Conservation (phyloP, 1,140 invertebrate species). For the Microplitis mediator region DNA sequence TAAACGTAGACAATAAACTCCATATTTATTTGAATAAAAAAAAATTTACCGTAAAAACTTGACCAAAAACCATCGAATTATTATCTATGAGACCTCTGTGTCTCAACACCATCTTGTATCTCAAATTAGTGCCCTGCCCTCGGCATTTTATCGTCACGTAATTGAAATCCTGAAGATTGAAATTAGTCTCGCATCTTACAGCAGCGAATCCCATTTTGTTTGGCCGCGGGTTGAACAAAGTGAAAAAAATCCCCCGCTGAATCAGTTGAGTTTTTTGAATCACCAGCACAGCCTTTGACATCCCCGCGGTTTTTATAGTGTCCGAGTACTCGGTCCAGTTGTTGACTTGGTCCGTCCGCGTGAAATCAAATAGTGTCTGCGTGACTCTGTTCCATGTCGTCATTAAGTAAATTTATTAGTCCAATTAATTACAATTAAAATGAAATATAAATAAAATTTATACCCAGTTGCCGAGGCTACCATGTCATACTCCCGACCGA, state of each 20-base stretch:
- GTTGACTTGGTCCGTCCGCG: slow-evolving; percentile 34
- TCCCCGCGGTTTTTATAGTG: slow-evolving; percentile 66
- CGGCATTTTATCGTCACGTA: slow-evolving; percentile 65
- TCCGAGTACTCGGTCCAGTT: slow-evolving; percentile 69
- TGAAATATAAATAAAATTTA: slow-evolving; percentile 9
- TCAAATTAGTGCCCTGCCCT: slow-evolving; percentile 62
- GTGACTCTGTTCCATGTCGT: slow-evolving; percentile 30
- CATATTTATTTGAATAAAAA: neutral
- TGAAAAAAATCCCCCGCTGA: slow-evolving; percentile 70
- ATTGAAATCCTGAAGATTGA: slow-evolving; percentile 62
- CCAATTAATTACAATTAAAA: slow-evolving; percentile 1
- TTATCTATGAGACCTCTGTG: slow-evolving; percentile 65
- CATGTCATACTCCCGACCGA: slow-evolving; percentile 33
- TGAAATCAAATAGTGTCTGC: slow-evolving; percentile 49
- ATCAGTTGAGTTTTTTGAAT: slow-evolving; percentile 65
- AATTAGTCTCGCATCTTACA: slow-evolving; percentile 59
- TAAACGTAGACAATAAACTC: neutral
- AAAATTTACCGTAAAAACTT: slow-evolving; percentile 66
- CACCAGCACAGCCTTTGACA: slow-evolving; percentile 67
- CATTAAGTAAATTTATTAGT: neutral
- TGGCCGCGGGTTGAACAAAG: slow-evolving; percentile 68
- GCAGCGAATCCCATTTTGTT: slow-evolving; percentile 72
- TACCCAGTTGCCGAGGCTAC: slow-evolving; percentile 38
- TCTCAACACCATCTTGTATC: slow-evolving; percentile 69
- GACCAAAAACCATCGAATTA: slow-evolving; percentile 68